Percentiles rank a stretch among this genome's conserved stretches.
Evolutionary conservation across 2,113 vertebrate species (phyloP).

Genomic region (Nipponia nippon): DNA sequence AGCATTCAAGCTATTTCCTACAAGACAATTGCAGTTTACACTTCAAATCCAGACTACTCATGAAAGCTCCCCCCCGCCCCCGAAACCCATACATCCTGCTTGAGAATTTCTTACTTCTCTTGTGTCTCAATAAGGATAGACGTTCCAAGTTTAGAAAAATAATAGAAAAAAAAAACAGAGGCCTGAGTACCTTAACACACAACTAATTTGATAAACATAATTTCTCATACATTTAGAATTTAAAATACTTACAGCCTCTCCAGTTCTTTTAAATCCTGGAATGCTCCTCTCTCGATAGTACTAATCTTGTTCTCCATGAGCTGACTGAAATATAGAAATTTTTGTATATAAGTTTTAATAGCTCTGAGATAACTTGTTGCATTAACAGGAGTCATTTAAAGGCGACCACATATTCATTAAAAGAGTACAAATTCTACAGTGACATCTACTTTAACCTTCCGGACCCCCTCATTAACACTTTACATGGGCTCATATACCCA

Average conservation of each 20-base stretch:
- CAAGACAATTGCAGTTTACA: neutral
- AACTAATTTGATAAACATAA: neutral
- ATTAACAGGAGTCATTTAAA: slow-evolving; percentile 22
- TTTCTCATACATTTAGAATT: neutral
- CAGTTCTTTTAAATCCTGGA: slow-evolving; percentile 97
- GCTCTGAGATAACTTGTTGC: neutral
- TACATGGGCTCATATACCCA: neutral
- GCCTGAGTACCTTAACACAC: neutral
- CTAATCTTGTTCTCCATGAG: slow-evolving; percentile 99
- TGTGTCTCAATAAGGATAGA: neutral
- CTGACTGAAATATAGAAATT: slow-evolving; percentile 83
- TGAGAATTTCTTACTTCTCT: neutral
- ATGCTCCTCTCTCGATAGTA: slow-evolving; percentile 94
- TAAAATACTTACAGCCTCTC: slow-evolving; percentile 94
- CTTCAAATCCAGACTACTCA: neutral
- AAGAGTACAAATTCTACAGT: neutral
- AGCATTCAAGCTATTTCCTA: neutral
- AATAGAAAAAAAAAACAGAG: neutral
- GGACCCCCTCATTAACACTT: neutral
- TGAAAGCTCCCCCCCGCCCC: rapidly evolving
- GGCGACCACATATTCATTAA: neutral
- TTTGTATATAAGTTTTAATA: slow-evolving; percentile 17
- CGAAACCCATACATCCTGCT: neutral
- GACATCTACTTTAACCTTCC: neutral
- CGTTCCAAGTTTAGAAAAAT: neutral